These are phyloP conservation scores for Drosophila mojavensis DNA, from an alignment of 1,140 invertebrate genomes.

Conservation along the genomic window DNA sequence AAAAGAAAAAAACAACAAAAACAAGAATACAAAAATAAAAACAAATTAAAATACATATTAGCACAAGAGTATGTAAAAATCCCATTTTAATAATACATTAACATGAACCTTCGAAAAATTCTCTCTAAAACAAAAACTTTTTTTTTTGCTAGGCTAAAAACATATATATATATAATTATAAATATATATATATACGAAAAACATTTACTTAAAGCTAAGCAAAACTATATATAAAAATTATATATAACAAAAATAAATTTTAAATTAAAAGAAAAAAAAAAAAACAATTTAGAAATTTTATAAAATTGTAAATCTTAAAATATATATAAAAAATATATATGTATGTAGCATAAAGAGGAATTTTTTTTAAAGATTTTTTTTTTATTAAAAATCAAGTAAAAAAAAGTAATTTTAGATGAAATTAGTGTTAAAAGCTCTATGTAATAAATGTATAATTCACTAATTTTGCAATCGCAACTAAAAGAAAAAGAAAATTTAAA, in stretches of 20 bases:
- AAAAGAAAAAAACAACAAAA: background rate
- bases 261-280: constrained; percentile 36
- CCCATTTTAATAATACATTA: constrained; percentile 60
- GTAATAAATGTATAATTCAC: constrained; percentile 38
- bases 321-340: constrained; percentile 39
- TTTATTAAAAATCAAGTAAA: constrained; percentile 30
- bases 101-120: constrained; percentile 30
- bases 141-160: constrained; percentile 7
- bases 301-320: constrained; percentile 56
- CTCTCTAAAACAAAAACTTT: background rate
- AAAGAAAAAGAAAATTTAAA: constrained; percentile 44
- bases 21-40: constrained; percentile 4
- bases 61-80: constrained; percentile 61
- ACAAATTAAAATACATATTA: constrained; percentile 38
- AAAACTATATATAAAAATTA: constrained; percentile 29
- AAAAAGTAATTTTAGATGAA: constrained; percentile 17
- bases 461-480: constrained; percentile 71
- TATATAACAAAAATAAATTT: constrained; percentile 14
- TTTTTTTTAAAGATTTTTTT: constrained; percentile 41
- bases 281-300: constrained; percentile 45
- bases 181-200: constrained; percentile 1
- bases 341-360: constrained; percentile 45
- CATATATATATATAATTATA: background rate
- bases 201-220: constrained; percentile 25
- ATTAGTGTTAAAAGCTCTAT: constrained; percentile 33